Base-by-base conservation (phyloP, 2,888 invertebrate genomes). In the Dermolepida albohirtum region DNA sequence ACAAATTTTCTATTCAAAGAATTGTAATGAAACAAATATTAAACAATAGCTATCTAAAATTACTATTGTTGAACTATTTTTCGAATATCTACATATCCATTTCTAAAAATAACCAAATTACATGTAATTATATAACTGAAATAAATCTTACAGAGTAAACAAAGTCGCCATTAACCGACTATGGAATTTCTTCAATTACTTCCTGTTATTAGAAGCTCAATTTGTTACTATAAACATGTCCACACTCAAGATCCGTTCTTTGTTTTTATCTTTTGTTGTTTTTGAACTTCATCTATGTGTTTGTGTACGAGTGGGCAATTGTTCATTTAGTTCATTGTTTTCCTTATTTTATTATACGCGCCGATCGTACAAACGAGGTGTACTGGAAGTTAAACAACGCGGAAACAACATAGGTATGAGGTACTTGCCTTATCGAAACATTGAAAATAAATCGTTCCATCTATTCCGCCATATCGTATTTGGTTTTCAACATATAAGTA, bases 381-480 rank as follows among this genome's bases (percentile, higher is more conserved):
- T 47, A 62, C 34, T 62, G 59, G 59, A 16, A 62, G 59, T 62
- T 27, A 17, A 62, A 62, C 47, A 62, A 62, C 59, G 59, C 59
- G 49, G 59, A 62, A 62, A 47, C 59, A 47, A 43, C 34, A 14
- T 16, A n/a, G 10, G 47, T 34, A 49, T 62, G 47, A 62, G 47
- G 59, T 62, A 34, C 29, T 59, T 59, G 59, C 47, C 59, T 62
- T 62, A 62, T 62, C 59, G 59, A 62, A 62, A 62, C 59, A 47
- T 39, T 47, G 59, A 16, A 39, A 29, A 62, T 62, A 62, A 62
- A 62, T 62, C 39, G 49, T 62, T 49, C 12, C 47, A 47, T 59
- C 59, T 59, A 59, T 22, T 43, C 55, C 29, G 6, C 29, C 29
- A 8, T 34, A 34, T 34, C 2, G 34, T 34, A 34, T 34, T 34